Base-by-base conservation (phyloP, 2,888 invertebrate species). In the Agrilus cyanescens region DNA sequence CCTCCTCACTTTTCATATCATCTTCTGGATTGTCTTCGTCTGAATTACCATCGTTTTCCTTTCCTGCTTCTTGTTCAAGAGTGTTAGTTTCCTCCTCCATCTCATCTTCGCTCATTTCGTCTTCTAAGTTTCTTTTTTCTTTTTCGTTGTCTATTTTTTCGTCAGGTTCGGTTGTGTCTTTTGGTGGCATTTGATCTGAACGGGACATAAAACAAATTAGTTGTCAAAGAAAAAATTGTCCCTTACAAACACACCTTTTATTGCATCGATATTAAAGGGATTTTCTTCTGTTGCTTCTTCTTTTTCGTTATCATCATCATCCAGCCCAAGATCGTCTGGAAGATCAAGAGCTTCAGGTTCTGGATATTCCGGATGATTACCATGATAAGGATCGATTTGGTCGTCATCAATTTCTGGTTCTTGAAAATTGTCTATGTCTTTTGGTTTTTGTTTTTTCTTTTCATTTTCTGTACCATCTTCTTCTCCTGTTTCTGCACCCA, bases 291-390 rank as follows among this genome's bases (percentile, higher is more conserved):
- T 74, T 20, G 78, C 76, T 48, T 78, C 74, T 20, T 70, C 63
- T 13, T 79, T 77, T 16, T 77, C 77, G 6, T 68, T 77, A 59
- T 71, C 79, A 51, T 69, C 80, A 20, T 79, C 85, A 56, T 91
- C 89, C 13, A 89, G 66, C 51, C 89, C 78, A 53, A 90, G 70
- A 63, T 93, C 84, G 33, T 94, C 90, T 0, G 91, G 90, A 46
- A 94, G 66, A 57, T 94, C 90, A 64, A 93, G 78, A 38, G 84
- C 78, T 63, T 93, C 89, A 0, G 89, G 82, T 58, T 91, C 88
- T 0, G 84, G 82, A 10, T 81, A 73, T 35, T 81, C 80, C 52
- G 80, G 79, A 47, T 84, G 74, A 41, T 87, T 79, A 32, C 87
- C 86, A 58, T 89, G 86, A 58, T 85, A 82, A 1, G 86, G 83